phyloP scores from a whole-genome alignment of 2,888 invertebrate species.

The Mamestra brassicae region DNA sequence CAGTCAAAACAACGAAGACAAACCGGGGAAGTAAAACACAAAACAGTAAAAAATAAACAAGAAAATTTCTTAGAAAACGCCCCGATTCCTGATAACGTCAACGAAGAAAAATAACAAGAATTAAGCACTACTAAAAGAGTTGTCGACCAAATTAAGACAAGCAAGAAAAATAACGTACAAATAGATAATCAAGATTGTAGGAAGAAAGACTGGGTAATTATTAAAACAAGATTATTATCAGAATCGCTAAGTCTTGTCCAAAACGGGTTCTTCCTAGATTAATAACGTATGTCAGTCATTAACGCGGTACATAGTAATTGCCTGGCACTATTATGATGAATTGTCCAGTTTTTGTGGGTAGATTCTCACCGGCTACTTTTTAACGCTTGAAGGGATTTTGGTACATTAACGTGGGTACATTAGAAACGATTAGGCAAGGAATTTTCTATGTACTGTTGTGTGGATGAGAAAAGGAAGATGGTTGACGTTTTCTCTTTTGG shows the following conservation, averaged over 20 bases:
- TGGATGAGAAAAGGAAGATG: constrained; percentile 16
- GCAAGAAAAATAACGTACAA: constrained; percentile 87
- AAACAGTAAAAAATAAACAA: constrained; percentile 63
- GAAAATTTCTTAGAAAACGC: constrained; percentile 73
- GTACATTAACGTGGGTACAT: constrained; percentile 75
- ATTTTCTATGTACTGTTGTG: constrained; percentile 47
- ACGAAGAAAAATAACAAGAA: constrained; percentile 84
- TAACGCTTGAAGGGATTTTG: constrained; percentile 84
- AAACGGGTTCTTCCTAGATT: constrained; percentile 88
- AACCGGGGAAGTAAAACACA: constrained; percentile 50
- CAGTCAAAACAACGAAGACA: constrained; percentile 61
- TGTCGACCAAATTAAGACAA: constrained; percentile 86
- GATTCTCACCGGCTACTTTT: constrained; percentile 83
- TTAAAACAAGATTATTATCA: constrained; percentile 90
- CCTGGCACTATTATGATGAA: constrained; percentile 89
- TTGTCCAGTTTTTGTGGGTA: constrained; percentile 87
- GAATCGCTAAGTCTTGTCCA: constrained; percentile 87
- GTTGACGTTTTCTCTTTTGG: constrained; percentile 5
- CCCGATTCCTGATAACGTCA: constrained; percentile 80
- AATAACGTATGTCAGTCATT: constrained; percentile 88
- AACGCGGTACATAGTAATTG: constrained; percentile 89
- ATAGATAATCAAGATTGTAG: constrained; percentile 88
- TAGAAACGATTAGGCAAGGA: constrained; percentile 65
- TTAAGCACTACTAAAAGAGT: constrained; percentile 86
- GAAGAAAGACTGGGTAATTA: constrained; percentile 89